phyloP scores from a whole-genome alignment of 2,888 invertebrate genomes.

The Pammene aurita region DNA sequence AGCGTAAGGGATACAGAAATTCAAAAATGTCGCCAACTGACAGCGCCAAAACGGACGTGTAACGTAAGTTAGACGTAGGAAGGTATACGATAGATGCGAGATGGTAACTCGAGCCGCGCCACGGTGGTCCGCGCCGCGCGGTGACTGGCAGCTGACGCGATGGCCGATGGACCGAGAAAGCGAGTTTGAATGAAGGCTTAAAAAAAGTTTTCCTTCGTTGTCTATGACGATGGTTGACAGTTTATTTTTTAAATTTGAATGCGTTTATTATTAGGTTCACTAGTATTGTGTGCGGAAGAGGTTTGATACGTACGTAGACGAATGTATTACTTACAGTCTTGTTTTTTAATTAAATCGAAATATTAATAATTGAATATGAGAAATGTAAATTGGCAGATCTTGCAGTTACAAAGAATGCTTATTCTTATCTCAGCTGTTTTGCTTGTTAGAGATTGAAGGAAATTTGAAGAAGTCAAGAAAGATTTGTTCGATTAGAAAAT shows the following conservation, averaged over 20 bases:
- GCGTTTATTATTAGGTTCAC: background rate
- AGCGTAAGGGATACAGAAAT: conserved; percentile 54
- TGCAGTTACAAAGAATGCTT: background rate
- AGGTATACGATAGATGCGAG: conserved; percentile 73
- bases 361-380: background rate
- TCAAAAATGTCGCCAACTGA: conserved; percentile 72
- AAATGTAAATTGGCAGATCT: background rate
- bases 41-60: conserved; percentile 72
- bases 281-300: conserved; percentile 7
- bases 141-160: conserved; percentile 80
- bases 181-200: conserved; percentile 62
- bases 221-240: conserved; percentile 57
- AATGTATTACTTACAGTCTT: too few relatives aligned
- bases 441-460: conserved; percentile 17
- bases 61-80: conserved; percentile 80
- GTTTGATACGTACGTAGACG: background rate
- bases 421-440: background rate
- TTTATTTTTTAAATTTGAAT: conserved; percentile 42
- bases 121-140: conserved; percentile 74
- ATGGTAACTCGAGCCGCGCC: conserved; percentile 73
- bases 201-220: conserved; percentile 51
- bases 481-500: conserved; percentile 66
- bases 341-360: background rate
- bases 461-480: conserved; percentile 34
- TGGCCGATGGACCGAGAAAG: conserved; percentile 82